Evolutionary conservation across 2,797 vertebrate species (phyloP).

Genomic region (Coreius guichenoti): DNA sequence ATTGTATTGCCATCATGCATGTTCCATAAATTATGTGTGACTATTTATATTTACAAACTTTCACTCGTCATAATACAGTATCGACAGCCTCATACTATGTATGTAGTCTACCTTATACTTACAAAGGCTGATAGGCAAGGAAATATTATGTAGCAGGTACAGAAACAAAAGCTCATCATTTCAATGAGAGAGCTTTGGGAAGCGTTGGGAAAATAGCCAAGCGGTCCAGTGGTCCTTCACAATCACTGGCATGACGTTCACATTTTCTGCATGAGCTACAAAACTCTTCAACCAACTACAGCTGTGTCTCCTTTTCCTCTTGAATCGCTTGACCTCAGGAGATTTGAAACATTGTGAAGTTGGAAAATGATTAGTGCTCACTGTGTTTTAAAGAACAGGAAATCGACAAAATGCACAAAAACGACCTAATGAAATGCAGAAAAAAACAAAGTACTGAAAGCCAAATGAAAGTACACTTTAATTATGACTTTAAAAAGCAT

Average conservation of each 20-base stretch:
- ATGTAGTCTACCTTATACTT: neutral
- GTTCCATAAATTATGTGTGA: neutral
- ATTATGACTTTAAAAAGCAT: neutral
- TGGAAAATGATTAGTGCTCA: neutral
- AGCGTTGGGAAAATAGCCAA: neutral
- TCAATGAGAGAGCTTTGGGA: neutral
- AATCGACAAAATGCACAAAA: neutral
- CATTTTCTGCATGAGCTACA: neutral
- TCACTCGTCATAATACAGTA: neutral
- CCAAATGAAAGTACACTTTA: conserved; percentile 2
- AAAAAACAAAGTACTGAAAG: neutral
- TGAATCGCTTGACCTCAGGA: neutral
- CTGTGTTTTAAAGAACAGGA: neutral
- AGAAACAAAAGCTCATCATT: neutral
- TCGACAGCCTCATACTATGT: neutral
- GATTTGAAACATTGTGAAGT: neutral
- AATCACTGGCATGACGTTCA: neutral
- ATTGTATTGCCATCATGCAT: neutral
- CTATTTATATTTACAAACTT: neutral
- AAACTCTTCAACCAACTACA: neutral
- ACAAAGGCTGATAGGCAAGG: neutral
- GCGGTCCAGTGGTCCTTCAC: neutral
- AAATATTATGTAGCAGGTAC: neutral
- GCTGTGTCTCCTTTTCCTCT: too few relatives aligned
- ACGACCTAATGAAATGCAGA: neutral